Evolutionary conservation across 2,797 vertebrate species (phyloP).

Genomic region (Gallinago nigripennis): DNA sequence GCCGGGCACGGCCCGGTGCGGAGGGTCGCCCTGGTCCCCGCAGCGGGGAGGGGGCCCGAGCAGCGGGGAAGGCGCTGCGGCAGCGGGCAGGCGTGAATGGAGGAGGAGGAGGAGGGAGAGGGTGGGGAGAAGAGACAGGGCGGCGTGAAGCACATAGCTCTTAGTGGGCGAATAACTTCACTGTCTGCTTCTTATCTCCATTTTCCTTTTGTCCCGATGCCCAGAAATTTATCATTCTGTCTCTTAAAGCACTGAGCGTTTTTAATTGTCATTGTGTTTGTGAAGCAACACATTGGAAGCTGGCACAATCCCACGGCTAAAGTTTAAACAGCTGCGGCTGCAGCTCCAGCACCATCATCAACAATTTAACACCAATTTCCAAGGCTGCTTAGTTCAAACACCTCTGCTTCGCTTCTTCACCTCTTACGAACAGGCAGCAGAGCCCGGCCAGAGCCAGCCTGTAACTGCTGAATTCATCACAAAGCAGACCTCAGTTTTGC

Average conservation of each 20-base stretch:
- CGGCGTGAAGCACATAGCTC: background rate
- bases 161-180: background rate
- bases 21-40: background rate
- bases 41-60: background rate
- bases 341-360: background rate
- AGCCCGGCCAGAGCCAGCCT: background rate
- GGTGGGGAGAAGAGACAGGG: background rate
- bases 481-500: background rate
- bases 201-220: slow-evolving; percentile 47
- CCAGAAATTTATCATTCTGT: background rate
- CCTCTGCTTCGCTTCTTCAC: background rate
- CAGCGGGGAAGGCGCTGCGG: background rate
- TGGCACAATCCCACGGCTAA: background rate
- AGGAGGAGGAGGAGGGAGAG: background rate
- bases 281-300: background rate
- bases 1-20: too few relatives aligned
- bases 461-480: background rate
- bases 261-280: background rate
- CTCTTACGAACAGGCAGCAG: background rate
- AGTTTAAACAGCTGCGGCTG: background rate
- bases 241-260: background rate
- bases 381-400: background rate
- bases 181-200: slow-evolving; percentile 26
- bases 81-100: background rate
- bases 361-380: background rate